Evolutionary conservation across 2,797 vertebrate species (phyloP).

Genomic region (Gadopsis marmoratus): DNA sequence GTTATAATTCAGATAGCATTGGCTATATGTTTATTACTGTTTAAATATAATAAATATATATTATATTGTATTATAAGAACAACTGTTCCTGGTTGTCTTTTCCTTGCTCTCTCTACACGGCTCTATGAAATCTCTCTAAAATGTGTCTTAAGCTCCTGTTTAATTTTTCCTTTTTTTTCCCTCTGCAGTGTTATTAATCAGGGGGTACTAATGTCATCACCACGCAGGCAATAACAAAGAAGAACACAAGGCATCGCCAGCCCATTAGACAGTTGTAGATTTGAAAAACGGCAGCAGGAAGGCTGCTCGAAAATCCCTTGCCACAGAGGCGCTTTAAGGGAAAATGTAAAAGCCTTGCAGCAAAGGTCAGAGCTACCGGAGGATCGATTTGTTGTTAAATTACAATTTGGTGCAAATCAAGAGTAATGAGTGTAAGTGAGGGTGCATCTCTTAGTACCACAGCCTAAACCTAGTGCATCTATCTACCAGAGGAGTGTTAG

Average conservation of each 20-base stretch:
- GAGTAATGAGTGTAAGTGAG: conserved; percentile 77
- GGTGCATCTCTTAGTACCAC: conserved; percentile 66
- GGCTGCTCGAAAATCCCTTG: conserved; percentile 37
- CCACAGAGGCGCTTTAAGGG: conserved; percentile 51
- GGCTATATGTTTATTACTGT: no score
- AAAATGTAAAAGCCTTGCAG: conserved; percentile 69
- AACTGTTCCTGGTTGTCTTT: no score
- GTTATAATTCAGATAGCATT: no score
- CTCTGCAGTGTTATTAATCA: conserved; percentile 38
- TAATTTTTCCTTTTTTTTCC: neutral
- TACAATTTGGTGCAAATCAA: conserved; percentile 81
- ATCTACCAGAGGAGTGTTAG: conserved; percentile 63
- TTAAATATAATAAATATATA: no score
- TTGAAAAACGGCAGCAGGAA: conserved; percentile 49
- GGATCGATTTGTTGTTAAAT: conserved; percentile 82
- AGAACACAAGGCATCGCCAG: conserved; percentile 32
- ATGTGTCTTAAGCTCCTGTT: neutral
- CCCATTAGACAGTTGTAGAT: conserved; percentile 45
- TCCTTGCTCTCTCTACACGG: no score
- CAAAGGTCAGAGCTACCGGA: conserved; percentile 74
- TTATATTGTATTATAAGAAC: no score
- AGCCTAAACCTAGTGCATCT: conserved; percentile 71
- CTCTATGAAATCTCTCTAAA: neutral
- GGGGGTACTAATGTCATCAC: conserved; percentile 23
- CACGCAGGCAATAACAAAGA: conserved; percentile 30